A percentile compares a stretch with the other conserved stretches of the same genome.
Evolutionary conservation across 2,113 vertebrate genomes (phyloP).

Genomic region (Hyaena hyaena): DNA sequence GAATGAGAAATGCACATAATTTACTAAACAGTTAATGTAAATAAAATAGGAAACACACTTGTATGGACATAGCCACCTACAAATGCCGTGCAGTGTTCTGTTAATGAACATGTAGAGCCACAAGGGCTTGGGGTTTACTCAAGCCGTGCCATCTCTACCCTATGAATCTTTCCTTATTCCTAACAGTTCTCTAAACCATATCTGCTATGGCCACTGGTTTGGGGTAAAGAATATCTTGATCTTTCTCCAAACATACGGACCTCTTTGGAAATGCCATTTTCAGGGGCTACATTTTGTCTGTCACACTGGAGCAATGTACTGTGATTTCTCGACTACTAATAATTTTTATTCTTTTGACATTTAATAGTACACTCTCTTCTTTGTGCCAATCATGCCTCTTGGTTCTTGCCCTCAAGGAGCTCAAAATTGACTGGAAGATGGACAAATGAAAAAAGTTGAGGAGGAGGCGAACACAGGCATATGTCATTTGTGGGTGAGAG

Average conservation of each 20-base stretch:
- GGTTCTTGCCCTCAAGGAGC: not conserved
- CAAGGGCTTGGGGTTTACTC: not conserved
- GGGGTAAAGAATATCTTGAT: not conserved
- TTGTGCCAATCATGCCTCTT: not conserved
- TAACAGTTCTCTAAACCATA: not conserved
- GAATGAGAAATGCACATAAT: not conserved
- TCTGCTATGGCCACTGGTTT: not conserved
- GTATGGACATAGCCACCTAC: not conserved
- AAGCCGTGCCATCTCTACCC: not conserved
- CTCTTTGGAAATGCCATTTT: not conserved
- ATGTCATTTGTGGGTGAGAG: not conserved
- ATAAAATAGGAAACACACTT: not conserved
- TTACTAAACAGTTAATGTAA: not conserved
- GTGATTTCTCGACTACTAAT: not conserved
- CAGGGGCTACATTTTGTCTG: not conserved
- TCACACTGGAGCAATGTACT: not conserved
- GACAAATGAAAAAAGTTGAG: not conserved
- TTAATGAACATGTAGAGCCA: rapidly evolving
- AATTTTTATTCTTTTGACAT: not conserved
- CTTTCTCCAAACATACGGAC: not conserved
- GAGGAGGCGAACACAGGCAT: not conserved
- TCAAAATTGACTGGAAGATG: not conserved
- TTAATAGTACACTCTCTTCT: not conserved
- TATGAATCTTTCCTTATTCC: not conserved
- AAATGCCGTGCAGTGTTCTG: not conserved